Evolutionary conservation across 1,140 invertebrate genomes (phyloP), one percentile per base, ranked within the genome.

Genomic region (Arion vulgaris): DNA sequence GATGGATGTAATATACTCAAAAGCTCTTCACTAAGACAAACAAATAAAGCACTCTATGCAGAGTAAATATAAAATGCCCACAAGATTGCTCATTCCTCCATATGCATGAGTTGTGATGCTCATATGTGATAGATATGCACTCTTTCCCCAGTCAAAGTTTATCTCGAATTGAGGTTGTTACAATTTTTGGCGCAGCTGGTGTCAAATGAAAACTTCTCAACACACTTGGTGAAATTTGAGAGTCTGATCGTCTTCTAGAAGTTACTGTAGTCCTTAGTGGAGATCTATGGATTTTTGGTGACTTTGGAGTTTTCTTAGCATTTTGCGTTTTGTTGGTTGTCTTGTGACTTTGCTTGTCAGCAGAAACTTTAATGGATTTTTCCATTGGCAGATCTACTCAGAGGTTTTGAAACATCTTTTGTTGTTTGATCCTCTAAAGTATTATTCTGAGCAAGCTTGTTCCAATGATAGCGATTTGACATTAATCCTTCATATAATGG

Each of bases 381-480:
- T 19, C 11, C 41, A 39, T 5, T 17, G 36, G 71, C 39, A 39
- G 26, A 39, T 9, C 5, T 66, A 0, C 28, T 17, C 19, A 32
- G 0, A 66, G 62, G 62, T 34, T 39, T 71, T n/a, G 23, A 4
- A 7, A n/a, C 74, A 34, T 49, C 41, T 32, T 17, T 51, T 17
- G 49, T 2, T 23, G 45, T 34, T 39, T 15, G 11, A 7, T 41
- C 57, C 2, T 36, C 76, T 32, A 79, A 5, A 34, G 71, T 49
- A n/a, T 57, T 72, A n/a, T 71, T 96, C 88, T 97, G 96, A 0
- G 96, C 96, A 23, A 98, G 91, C 90, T 97, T 95, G 89, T 97
- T 96, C 97, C 97, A 98, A 82, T 97, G 94, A 87, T 95, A 94
- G 15, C 96, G 92, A 91, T 99, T 98, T 66, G 96, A 95, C 85